Evolutionary conservation across 2,797 vertebrate genomes (phyloP).

Genomic region (Yasuhikotakia modesta): DNA sequence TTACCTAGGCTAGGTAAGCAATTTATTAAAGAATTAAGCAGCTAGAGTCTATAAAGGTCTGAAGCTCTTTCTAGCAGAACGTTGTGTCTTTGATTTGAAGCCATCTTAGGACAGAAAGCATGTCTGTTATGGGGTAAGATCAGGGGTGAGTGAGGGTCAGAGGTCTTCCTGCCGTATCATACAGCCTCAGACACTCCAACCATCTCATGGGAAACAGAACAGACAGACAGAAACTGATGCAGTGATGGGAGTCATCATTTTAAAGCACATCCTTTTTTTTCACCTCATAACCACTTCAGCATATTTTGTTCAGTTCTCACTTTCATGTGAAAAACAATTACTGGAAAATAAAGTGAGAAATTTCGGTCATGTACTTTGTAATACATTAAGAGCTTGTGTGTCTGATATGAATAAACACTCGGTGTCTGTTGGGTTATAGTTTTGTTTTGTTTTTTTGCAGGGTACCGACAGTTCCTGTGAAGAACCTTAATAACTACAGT

Average conservation of each 20-base stretch:
- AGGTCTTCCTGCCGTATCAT: slow-evolving; percentile 21
- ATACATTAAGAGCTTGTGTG: no score
- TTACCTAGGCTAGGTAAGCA: background rate
- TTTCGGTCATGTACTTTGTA: no score
- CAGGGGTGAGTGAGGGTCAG: slow-evolving; percentile 61
- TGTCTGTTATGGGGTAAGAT: slow-evolving; percentile 44
- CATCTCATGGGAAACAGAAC: slow-evolving; percentile 3
- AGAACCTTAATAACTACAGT: slow-evolving; percentile 92
- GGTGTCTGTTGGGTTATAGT: background rate
- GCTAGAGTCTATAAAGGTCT: background rate
- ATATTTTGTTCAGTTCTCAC: slow-evolving; percentile 24
- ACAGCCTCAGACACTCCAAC: background rate
- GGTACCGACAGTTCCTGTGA: slow-evolving; percentile 92
- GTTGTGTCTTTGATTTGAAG: slow-evolving; percentile 62
- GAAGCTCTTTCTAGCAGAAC: slow-evolving; percentile 57
- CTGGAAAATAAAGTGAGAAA: background rate
- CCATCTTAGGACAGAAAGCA: slow-evolving; percentile 62
- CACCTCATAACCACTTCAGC: slow-evolving; percentile 34
- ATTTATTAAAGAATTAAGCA: background rate
- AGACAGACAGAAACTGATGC: background rate
- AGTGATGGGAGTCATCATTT: background rate
- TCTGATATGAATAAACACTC: no score
- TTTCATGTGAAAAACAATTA: slow-evolving; percentile 15
- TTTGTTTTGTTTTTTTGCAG: slow-evolving; percentile 67
- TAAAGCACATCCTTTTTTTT: slow-evolving; percentile 3